phyloP scores from a whole-genome alignment of 1,140 invertebrate genomes.

The Drosophila murphyi region DNA sequence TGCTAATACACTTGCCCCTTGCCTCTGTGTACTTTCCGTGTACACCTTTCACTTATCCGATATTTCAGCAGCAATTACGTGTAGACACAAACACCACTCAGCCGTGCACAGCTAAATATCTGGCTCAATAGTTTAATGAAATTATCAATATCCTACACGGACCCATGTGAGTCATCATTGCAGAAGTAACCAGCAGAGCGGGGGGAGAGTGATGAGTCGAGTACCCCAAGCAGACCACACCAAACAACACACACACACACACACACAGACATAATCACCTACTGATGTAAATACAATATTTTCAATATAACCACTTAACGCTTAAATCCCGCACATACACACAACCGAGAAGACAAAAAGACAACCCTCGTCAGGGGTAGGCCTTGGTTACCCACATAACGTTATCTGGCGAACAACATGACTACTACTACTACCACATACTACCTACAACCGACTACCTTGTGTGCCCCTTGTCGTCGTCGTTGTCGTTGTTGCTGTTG shows the following conservation, averaged over 20 bases:
- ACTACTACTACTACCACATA: slow-evolving; percentile 17
- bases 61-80: slow-evolving; percentile 69
- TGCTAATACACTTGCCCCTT: slow-evolving; percentile 35
- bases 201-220: slow-evolving; percentile 9
- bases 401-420: slow-evolving; percentile 19
- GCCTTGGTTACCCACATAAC: slow-evolving; percentile 37
- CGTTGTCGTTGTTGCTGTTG: background rate
- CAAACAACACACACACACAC: slow-evolving; percentile 21
- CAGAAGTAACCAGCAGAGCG: background rate
- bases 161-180: slow-evolving; percentile 66
- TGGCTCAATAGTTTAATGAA: slow-evolving; percentile 81
- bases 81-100: slow-evolving; percentile 56
- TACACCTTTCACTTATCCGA: slow-evolving; percentile 69
- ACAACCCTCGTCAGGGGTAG: slow-evolving; percentile 51
- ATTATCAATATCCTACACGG: slow-evolving; percentile 72
- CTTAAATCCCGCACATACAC: slow-evolving; percentile 73
- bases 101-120: slow-evolving; percentile 41
- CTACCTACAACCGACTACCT: slow-evolving; percentile 21
- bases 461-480: slow-evolving; percentile 27
- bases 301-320: slow-evolving; percentile 83
- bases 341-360: slow-evolving; percentile 46
- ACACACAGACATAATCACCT: slow-evolving; percentile 64
- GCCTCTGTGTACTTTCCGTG: slow-evolving; percentile 17
- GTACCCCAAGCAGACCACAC: slow-evolving; percentile 30
- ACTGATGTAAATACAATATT: slow-evolving; percentile 83